Conservation (phyloP, 2,797 vertebrate genomes). For the Tenualosa ilisha region DNA sequence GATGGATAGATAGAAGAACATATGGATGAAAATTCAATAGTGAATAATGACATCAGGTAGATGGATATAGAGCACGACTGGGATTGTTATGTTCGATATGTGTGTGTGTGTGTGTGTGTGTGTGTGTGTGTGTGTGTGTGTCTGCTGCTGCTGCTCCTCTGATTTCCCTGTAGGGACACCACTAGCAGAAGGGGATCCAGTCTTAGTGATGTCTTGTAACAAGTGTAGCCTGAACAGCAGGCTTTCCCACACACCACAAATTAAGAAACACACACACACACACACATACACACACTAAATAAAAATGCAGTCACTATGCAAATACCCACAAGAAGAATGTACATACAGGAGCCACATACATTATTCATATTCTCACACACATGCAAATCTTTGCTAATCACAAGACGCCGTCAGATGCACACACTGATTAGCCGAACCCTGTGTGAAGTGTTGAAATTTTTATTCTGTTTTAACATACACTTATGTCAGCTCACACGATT, state of each 20-base stretch:
- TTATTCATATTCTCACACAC: not conserved
- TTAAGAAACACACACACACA: not conserved
- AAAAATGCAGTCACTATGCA: not conserved
- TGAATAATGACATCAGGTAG: no score
- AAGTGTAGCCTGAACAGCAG: not conserved
- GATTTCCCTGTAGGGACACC: constrained; percentile 32
- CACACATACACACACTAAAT: not conserved
- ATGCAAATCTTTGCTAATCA: not conserved
- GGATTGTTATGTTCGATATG: not conserved
- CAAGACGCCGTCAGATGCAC: not conserved
- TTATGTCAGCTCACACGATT: not conserved
- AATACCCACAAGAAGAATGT: not conserved
- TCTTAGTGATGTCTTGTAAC: not conserved
- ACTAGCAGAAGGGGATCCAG: not conserved
- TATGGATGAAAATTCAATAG: not conserved
- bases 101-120: not conserved
- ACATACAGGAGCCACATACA: not conserved
- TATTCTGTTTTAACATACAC: not conserved
- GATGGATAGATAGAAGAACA: not conserved
- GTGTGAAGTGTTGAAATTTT: not conserved
- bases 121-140: constrained; percentile 1
- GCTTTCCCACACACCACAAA: not conserved
- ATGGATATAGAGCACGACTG: not conserved
- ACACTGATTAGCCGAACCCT: not conserved
- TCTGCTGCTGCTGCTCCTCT: constrained; percentile 9